Percentiles rank a stretch among this genome's conserved stretches.
Conservation (phyloP, 2,113 vertebrate species). For the Heliornis fulica region DNA sequence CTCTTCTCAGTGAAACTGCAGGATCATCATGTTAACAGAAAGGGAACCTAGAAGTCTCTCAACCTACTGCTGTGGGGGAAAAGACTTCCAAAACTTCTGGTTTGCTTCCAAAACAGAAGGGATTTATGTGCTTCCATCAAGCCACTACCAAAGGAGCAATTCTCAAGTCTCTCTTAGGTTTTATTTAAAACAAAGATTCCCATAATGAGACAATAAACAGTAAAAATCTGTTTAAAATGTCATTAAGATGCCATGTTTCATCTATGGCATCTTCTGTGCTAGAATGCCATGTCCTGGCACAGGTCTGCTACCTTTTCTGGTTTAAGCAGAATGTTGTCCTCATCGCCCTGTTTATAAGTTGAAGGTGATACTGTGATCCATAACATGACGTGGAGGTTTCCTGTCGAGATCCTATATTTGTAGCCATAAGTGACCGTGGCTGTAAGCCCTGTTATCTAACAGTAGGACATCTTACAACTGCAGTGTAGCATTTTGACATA, state of each 20-base stretch:
- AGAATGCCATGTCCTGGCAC: neutral
- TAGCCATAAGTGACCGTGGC: neutral
- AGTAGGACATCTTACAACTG: neutral
- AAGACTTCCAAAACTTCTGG: too few relatives aligned
- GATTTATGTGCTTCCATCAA: neutral
- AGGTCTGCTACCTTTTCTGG: neutral
- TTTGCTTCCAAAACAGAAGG: neutral
- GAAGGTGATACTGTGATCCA: neutral
- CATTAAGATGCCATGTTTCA: neutral
- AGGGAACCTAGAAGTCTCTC: neutral
- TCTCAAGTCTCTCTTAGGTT: neutral
- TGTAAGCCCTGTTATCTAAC: neutral
- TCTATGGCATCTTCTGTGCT: neutral
- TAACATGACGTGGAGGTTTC: neutral
- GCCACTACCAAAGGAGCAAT: neutral
- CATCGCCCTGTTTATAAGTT: neutral
- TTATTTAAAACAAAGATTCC: neutral
- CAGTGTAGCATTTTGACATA: neutral
- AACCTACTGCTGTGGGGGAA: neutral
- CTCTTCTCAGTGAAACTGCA: neutral
- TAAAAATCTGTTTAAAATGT: neutral
- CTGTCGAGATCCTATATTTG: neutral
- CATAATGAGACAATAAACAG: neutral
- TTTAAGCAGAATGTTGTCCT: neutral
- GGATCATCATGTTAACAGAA: neutral